These are phyloP conservation scores for Rhynchomys soricoides DNA, from an alignment of 2,113 vertebrate species.

Conservation along the genomic window DNA sequence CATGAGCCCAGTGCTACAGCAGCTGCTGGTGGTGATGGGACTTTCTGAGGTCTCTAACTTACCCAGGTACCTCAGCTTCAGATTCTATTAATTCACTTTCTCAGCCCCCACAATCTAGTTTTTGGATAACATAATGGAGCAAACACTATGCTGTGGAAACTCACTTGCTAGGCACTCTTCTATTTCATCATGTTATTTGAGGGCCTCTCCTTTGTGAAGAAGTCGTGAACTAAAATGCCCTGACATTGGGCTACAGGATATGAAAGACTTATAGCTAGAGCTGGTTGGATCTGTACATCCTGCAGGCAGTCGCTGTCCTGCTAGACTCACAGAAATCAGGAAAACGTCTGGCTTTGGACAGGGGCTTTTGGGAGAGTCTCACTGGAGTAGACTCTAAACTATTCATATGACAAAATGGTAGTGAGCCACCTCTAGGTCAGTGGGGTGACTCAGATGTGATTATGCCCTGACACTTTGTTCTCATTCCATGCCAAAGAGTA, in stretches of 20 bases:
- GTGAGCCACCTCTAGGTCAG: not conserved
- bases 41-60: not conserved
- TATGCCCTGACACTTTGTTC: constrained; percentile 66
- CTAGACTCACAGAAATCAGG: constrained; percentile 18
- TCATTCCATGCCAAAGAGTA: constrained; percentile 51
- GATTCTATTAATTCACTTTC: not conserved
- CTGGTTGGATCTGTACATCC: not conserved
- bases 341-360: not conserved
- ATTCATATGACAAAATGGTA: constrained; percentile 22
- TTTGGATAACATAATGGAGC: not conserved
- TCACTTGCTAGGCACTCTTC: not conserved
- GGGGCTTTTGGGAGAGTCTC: not conserved
- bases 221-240: not conserved
- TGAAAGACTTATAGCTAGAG: not conserved
- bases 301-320: not conserved
- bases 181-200: constrained; percentile 34
- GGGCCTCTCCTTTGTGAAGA: not conserved
- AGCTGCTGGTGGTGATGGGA: not conserved
- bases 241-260: not conserved
- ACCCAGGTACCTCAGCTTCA: not conserved
- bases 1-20: not conserved
- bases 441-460: constrained; percentile 52
- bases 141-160: not conserved
- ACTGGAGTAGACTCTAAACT: not conserved
- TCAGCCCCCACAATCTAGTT: not conserved